Evolutionary conservation across 2,888 invertebrate genomes (phyloP), one percentile per base, ranked within the genome.

Genomic region (Heliconius ethilla): DNA sequence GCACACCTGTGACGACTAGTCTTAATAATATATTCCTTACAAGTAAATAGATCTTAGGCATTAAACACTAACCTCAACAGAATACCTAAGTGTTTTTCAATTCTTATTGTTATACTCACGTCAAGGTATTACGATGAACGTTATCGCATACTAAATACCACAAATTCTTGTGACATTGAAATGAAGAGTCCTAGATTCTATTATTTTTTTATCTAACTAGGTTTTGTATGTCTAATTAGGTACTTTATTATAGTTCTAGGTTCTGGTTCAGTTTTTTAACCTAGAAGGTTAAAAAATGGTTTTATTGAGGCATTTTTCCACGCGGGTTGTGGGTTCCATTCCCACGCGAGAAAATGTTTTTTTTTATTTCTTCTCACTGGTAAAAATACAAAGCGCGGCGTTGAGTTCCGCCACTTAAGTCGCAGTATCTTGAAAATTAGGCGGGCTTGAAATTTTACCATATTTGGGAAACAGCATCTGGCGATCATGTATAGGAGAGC

Each of bases 71-170:
- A 25, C 69, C 29, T 59, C 59, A 59, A 72, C 25, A n/a, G 59
- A 59, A 11, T 59, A 72, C 55, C 33, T 59, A 15, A 69, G 69
- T 69, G 72, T 37, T 59, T 37, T 72, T n/a, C 59, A 25, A 59
- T 59, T 59, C 15, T 15, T 25, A 72, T 72, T 72, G 72, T 72
- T 37, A 59, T 37, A 18, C 9, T 72, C 59, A 59, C 59, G 72
- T 59, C 59, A 72, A 72, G 55, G 70, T 33, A 33, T 72, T 33
- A 55, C 55, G 70, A 27, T 72, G 59, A 59, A 33, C 59, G n/a
- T 72, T 72, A 59, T 27, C 29, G 70, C 29, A 70, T 70, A 72
- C 59, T 33, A 72, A 72, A 59, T 7, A 25, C n/a, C 33, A 55
- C 72, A n/a, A 72, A 72, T 33, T 59, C 3, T 33, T n/a, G 7